Evolutionary conservation across 2,797 vertebrate species (phyloP).

Genomic region (Smutsia gigantea): DNA sequence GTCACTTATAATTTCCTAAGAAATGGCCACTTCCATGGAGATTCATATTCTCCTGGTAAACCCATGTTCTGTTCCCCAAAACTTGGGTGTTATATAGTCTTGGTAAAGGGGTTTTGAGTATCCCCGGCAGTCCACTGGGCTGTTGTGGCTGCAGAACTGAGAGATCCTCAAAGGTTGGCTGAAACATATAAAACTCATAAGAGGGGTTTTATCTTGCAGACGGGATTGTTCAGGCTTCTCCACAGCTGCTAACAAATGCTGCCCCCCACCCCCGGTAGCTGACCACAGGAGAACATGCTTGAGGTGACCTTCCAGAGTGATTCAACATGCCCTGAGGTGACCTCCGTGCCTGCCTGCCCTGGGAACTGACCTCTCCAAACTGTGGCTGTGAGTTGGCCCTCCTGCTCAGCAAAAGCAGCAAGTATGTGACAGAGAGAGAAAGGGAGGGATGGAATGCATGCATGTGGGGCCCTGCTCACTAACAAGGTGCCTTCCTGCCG

Average conservation of each 20-base stretch:
- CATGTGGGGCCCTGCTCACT: neutral
- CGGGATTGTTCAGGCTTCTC: neutral
- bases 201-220: neutral
- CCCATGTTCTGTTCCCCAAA: neutral
- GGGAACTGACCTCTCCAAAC: neutral
- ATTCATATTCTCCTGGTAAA: neutral
- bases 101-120: neutral
- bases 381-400: neutral
- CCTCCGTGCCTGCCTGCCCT: neutral
- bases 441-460: accelerated
- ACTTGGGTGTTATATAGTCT: neutral
- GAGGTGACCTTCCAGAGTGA: neutral
- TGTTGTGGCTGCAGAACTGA: neutral
- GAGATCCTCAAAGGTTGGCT: neutral
- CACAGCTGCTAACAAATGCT: neutral
- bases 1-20: neutral
- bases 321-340: neutral
- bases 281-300: neutral
- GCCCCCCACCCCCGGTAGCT: neutral
- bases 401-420: neutral
- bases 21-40: neutral
- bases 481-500: neutral
- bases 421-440: neutral
- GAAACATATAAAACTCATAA: neutral
- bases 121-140: neutral